Percentiles rank a stretch among this genome's conserved stretches.
Conservation (phyloP, 2,888 invertebrate genomes). For the Lasioglossum villosulum region DNA sequence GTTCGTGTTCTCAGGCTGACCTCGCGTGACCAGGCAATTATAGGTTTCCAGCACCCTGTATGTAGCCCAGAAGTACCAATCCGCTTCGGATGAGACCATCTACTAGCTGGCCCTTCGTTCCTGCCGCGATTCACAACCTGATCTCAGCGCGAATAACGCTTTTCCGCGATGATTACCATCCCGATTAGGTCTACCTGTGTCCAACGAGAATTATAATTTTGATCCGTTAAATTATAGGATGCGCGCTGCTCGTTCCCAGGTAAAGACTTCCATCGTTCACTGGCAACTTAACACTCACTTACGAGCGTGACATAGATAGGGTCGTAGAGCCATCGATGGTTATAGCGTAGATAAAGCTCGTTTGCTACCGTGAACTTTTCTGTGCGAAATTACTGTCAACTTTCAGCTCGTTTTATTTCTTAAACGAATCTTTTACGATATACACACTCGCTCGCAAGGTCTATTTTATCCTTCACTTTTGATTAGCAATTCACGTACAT, state of each 20-base stretch:
- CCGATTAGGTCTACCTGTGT: neutral
- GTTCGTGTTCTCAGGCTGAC: constrained; percentile 71
- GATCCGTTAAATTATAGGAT: constrained; percentile 1
- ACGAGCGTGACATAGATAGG: neutral
- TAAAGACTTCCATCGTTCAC: neutral
- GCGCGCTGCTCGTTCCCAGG: neutral
- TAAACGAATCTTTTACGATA: neutral
- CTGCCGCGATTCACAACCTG: constrained; percentile 35
- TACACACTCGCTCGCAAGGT: neutral
- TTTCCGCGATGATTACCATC: constrained; percentile 4
- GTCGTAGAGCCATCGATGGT: neutral
- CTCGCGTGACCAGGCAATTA: constrained; percentile 74
- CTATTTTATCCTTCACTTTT: neutral
- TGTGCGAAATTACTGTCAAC: neutral
- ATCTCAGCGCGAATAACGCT: constrained; percentile 11
- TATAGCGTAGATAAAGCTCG: neutral
- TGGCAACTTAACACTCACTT: constrained; percentile 43
- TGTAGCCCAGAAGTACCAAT: constrained; percentile 66
- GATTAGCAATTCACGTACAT: neutral
- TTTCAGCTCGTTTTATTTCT: neutral
- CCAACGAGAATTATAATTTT: constrained; percentile 20
- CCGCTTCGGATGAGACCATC: constrained; percentile 63
- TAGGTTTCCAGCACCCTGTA: constrained; percentile 65
- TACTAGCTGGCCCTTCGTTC: constrained; percentile 41
- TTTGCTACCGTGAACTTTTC: neutral